phyloP scores from a whole-genome alignment of 2,797 vertebrate genomes.

The Petrocephalus sullivani region DNA sequence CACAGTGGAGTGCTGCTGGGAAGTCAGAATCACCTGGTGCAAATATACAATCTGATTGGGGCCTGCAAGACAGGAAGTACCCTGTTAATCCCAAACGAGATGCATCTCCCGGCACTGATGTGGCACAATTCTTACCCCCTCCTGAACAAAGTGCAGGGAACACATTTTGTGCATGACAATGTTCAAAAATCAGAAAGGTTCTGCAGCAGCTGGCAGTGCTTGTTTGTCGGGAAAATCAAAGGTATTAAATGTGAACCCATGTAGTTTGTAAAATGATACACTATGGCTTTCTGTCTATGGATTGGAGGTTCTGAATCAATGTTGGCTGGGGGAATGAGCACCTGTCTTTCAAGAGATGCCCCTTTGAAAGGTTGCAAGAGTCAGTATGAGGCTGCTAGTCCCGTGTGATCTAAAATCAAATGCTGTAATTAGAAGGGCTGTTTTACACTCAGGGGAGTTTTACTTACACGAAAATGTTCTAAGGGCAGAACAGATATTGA shows the following conservation, averaged over 20 bases:
- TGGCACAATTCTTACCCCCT: neutral
- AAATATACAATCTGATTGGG: conserved; percentile 29
- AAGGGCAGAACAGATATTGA: no score
- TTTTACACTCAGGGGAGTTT: neutral
- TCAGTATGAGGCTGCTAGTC: neutral
- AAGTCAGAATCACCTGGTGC: conserved; percentile 22
- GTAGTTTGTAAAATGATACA: neutral
- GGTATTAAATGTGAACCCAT: neutral
- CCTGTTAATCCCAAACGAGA: conserved; percentile 24
- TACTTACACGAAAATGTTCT: no score
- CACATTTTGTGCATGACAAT: neutral
- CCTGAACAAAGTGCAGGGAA: neutral
- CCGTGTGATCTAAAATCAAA: no score
- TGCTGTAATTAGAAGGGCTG: neutral
- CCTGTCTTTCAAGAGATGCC: neutral
- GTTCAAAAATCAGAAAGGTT: neutral
- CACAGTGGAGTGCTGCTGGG: conserved; percentile 29
- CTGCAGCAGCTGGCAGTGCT: neutral
- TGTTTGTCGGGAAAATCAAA: neutral
- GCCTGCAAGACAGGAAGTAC: conserved; percentile 33
- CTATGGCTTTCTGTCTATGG: neutral
- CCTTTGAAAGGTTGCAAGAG: neutral
- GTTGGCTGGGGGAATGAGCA: neutral
- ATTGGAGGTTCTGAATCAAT: neutral
- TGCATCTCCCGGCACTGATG: neutral